phyloP scores from a whole-genome alignment of 2,113 vertebrate species.

The Gadus chalcogrammus region DNA sequence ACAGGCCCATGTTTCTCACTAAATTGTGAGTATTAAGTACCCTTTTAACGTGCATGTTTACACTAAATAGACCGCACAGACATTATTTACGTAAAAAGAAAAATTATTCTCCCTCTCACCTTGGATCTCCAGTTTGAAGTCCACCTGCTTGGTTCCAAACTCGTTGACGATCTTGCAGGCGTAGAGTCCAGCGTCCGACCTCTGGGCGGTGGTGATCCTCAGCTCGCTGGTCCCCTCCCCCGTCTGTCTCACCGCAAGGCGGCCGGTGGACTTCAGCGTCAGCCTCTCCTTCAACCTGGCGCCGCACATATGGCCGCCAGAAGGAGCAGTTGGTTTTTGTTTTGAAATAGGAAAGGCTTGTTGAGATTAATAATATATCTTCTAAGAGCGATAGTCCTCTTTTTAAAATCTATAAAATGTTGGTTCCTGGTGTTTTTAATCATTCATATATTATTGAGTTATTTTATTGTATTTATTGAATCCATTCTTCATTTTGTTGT shows the following conservation, averaged over 20 bases:
- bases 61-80: no score
- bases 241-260: constrained; percentile 66
- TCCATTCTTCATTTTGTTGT: not conserved
- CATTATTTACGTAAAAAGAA: no score
- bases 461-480: not conserved
- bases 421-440: no score
- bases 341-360: no score
- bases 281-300: constrained; percentile 84
- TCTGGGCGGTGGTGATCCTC: constrained; percentile 77
- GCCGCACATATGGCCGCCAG: constrained; percentile 2
- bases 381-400: not conserved
- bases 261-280: constrained; percentile 74
- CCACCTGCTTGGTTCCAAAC: constrained; percentile 80
- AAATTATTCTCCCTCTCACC: constrained; percentile 65
- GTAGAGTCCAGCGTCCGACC: constrained; percentile 80
- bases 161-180: constrained; percentile 85
- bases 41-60: no score
- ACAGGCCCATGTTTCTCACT: no score
- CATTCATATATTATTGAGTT: not conserved
- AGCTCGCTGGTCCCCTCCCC: constrained; percentile 72
- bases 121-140: constrained; percentile 85
- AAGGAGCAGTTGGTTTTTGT: no score
- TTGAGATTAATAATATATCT: not conserved
- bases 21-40: no score
- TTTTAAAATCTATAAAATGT: no score